Conservation (phyloP, 2,888 invertebrate species). For the Pandemis corylana region DNA sequence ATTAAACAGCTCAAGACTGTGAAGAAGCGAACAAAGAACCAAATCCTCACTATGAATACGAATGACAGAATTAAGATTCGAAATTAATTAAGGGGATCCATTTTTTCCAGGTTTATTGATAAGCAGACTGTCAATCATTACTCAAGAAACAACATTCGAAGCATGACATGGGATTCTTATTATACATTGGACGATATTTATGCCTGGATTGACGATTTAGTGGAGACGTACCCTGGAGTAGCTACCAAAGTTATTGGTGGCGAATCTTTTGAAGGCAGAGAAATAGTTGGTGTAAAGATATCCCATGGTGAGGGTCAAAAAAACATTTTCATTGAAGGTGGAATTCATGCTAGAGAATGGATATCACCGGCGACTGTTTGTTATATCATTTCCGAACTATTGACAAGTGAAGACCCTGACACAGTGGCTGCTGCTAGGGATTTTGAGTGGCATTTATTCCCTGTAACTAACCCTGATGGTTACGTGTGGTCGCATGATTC, state of each 20-base stretch:
- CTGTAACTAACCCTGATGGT: constrained; percentile 91
- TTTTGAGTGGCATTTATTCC: constrained; percentile 90
- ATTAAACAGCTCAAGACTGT: no score
- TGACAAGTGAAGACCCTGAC: constrained; percentile 80
- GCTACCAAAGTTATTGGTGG: constrained; percentile 75
- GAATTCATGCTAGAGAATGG: constrained; percentile 92
- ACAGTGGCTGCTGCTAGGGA: constrained; percentile 77
- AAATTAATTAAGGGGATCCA: no score
- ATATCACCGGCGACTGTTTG: constrained; percentile 87
- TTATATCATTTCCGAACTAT: constrained; percentile 85
- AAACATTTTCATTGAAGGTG: constrained; percentile 75
- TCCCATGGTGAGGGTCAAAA: constrained; percentile 68
- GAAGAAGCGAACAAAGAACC: no score
- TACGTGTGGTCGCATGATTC: constrained; percentile 88
- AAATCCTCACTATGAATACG: no score
- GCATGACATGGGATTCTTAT: constrained; percentile 85
- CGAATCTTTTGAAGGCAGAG: constrained; percentile 72
- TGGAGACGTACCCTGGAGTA: constrained; percentile 69
- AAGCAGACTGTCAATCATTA: constrained; percentile 70
- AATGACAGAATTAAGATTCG: no score
- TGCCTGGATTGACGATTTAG: constrained; percentile 83
- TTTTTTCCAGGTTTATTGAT: constrained; percentile 77
- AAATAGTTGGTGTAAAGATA: constrained; percentile 78
- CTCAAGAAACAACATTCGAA: constrained; percentile 56
- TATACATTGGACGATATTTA: constrained; percentile 86